phyloP scores from a whole-genome alignment of 64 coral and sea anemone genomes.

The Porites australiensis region DNA sequence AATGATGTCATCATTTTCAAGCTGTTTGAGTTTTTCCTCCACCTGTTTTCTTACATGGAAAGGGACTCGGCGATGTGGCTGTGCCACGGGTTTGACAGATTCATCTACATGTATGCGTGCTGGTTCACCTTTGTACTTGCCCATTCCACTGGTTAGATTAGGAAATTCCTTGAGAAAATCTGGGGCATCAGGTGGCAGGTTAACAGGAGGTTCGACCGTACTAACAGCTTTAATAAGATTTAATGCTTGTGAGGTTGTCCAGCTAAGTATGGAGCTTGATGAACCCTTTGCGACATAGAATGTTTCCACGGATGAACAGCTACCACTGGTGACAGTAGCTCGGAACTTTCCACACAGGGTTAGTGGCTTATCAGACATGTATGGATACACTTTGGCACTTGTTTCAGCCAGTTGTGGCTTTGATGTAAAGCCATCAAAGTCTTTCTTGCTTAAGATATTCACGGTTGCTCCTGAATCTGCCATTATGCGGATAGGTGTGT shows the following conservation, averaged over 20 bases:
- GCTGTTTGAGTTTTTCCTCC: constrained; percentile 49
- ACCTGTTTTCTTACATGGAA: constrained; percentile 71
- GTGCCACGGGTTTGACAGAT: constrained; percentile 69
- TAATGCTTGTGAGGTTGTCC: constrained; percentile 41
- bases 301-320: constrained; percentile 38
- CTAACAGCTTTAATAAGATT: constrained; percentile 76
- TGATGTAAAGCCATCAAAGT: constrained; percentile 46
- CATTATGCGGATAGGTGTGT: too few relatives aligned
- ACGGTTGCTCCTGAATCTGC: too few relatives aligned
- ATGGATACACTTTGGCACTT: constrained; percentile 51
- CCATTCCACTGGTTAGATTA: constrained; percentile 65
- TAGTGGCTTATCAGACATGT: constrained; percentile 56
- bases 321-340: constrained; percentile 26
- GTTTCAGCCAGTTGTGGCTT: constrained; percentile 54
- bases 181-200: constrained; percentile 53
- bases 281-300: constrained; percentile 74
- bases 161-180: constrained; percentile 74
- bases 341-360: constrained; percentile 52
- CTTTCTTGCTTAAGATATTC: background rate
- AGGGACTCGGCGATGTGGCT: constrained; percentile 61
- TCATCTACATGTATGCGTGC: constrained; percentile 82
- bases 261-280: constrained; percentile 65
- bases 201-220: constrained; percentile 34
- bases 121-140: constrained; percentile 63
- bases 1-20: constrained; percentile 62